Evolutionary conservation across 1,140 invertebrate genomes (phyloP), one percentile per base, ranked within the genome.

Genomic region (Lordiphosa mommai): DNA sequence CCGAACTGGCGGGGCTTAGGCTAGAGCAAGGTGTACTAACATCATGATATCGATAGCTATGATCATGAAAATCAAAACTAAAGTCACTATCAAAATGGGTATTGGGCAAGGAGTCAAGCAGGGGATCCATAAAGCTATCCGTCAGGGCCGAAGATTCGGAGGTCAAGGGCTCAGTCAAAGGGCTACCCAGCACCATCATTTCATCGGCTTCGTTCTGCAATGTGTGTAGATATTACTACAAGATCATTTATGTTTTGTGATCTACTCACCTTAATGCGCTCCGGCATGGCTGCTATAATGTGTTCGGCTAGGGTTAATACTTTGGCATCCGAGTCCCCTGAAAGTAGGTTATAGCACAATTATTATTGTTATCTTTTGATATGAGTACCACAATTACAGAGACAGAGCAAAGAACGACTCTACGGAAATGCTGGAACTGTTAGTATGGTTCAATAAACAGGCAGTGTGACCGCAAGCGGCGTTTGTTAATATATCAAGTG

Each of bases 211-310:
- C 88, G 14, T 89, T 89, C 79, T 89, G 44, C 1, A 53, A 29
- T 20, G 16, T 14, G 16, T 3, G 4, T 20, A 12, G 12, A 8
- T 3, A 10, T 49, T 16, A 17, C 0, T 3, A 5, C 3, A 1
- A 7, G 8, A n/a, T 9, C 5, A 4, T 2, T 12, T 13, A 13
- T 6, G n/a, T n/a, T 40, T 20, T 1, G 7, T n/a, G 2, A 43
- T n/a, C 0, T 8, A 10, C 61, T 77, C 87, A 95, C 95, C 93
- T 99, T 99, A 86, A 98, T 99, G 76, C 97, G 92, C 69, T 98
- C 97, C 49, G 98, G 97, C 92, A 99, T 96, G 5, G 97, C 97
- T 30, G 97, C 97, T 84, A 99, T 99, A 74, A 99, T 99, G 91
- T 99, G 96, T 89, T 98, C 97, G 41, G 98, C 98, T 80, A 99